Evolutionary conservation across 2,888 invertebrate species (phyloP).

Genomic region (Brenthis ino): DNA sequence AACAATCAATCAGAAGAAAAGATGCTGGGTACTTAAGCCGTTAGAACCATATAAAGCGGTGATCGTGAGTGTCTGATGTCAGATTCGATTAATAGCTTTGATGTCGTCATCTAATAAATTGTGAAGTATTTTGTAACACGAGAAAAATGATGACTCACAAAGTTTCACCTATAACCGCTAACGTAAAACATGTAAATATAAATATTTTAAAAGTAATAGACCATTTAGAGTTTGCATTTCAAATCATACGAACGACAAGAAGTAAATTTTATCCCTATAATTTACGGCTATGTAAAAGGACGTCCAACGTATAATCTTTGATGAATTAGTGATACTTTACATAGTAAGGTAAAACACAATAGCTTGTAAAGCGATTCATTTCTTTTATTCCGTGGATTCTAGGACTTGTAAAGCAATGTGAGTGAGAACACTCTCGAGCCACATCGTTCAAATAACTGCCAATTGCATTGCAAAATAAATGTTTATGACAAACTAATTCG

Average conservation of each 20-base stretch:
- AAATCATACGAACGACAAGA: neutral
- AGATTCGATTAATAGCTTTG: too few relatives aligned
- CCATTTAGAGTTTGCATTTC: neutral
- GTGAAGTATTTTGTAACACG: too few relatives aligned
- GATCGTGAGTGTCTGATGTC: too few relatives aligned
- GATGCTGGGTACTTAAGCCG: too few relatives aligned
- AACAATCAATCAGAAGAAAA: too few relatives aligned
- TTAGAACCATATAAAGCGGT: too few relatives aligned
- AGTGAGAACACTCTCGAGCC: neutral
- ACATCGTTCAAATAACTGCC: neutral
- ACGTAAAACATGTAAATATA: neutral
- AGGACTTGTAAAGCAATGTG: neutral
- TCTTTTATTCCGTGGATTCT: too few relatives aligned
- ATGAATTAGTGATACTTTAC: conserved; percentile 16
- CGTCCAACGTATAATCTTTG: conserved; percentile 8
- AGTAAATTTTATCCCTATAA: neutral
- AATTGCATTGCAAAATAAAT: neutral
- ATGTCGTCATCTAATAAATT: too few relatives aligned
- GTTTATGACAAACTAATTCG: neutral
- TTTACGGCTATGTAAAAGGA: conserved; percentile 5
- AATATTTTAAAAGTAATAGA: conserved; percentile 7
- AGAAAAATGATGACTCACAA: too few relatives aligned
- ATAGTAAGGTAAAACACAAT: conserved; percentile 14
- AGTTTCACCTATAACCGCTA: too few relatives aligned
- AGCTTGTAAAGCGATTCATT: neutral